Conservation (phyloP, 2,797 vertebrate species). For the Rhincodon typus region DNA sequence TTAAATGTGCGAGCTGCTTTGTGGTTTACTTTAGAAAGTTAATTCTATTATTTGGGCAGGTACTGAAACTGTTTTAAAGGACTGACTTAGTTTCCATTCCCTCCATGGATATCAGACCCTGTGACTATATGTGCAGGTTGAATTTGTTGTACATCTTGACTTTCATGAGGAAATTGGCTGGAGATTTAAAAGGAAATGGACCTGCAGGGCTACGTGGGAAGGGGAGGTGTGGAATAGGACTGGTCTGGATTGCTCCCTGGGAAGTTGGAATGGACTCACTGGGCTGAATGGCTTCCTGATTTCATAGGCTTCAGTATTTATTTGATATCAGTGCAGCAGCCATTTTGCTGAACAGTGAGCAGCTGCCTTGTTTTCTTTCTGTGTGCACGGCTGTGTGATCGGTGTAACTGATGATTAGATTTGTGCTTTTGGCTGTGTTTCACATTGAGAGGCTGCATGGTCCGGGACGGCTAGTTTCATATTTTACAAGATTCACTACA, state of each 20-base stretch:
- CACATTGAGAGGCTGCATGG: background rate
- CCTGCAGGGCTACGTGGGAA: background rate
- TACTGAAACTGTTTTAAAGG: background rate
- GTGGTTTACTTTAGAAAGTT: background rate
- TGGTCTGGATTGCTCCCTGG: too few relatives aligned
- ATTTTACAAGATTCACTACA: background rate
- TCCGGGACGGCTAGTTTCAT: background rate
- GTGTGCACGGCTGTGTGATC: background rate
- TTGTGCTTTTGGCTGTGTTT: background rate
- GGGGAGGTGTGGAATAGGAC: background rate
- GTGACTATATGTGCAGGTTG: background rate
- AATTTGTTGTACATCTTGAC: background rate
- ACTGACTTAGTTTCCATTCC: background rate
- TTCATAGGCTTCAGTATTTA: background rate
- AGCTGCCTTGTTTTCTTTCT: background rate
- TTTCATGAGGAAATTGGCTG: background rate
- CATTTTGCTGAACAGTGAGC: constrained; percentile 23
- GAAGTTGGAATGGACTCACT: too few relatives aligned
- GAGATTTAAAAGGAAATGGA: background rate
- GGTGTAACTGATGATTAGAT: background rate
- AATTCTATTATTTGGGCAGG: background rate
- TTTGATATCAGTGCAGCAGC: background rate
- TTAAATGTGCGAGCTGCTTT: background rate
- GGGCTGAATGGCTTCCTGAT: too few relatives aligned
- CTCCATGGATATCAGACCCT: background rate